Conservation (phyloP, 2,888 invertebrate species). For the Nomada fabriciana region DNA sequence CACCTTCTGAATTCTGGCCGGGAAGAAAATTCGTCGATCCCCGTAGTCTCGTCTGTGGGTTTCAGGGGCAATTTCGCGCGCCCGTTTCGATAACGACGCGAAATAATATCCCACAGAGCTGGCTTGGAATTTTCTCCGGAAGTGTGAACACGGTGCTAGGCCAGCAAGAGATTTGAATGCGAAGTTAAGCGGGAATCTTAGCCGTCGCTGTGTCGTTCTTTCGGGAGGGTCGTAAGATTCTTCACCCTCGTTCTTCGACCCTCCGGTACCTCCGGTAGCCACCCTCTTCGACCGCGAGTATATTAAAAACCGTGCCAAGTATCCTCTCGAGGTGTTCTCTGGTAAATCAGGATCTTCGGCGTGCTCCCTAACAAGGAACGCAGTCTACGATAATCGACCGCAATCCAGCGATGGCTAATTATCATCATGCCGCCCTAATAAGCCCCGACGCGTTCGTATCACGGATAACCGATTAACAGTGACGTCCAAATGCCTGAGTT, state of each 20-base stretch:
- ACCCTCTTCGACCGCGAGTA: not conserved
- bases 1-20: not conserved
- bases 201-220: constrained; percentile 69
- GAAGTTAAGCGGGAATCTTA: constrained; percentile 83
- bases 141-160: constrained; percentile 47
- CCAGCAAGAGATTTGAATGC: constrained; percentile 83
- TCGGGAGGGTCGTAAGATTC: constrained; percentile 36
- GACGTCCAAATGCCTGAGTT: constrained; percentile 4
- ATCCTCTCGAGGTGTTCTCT: not conserved
- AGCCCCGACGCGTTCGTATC: not conserved
- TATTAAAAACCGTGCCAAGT: not conserved
- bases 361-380: not conserved
- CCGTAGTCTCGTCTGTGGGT: too few relatives aligned
- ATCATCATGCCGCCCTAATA: not conserved
- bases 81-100: not conserved
- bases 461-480: not conserved
- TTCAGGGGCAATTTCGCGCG: too few relatives aligned
- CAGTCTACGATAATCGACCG: not conserved
- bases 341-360: not conserved
- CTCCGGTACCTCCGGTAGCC: not conserved
- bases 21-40: too few relatives aligned
- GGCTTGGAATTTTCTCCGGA: constrained; percentile 43
- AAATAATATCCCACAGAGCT: not conserved
- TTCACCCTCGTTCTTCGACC: not conserved
- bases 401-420: not conserved